These are phyloP conservation scores for Pundamilia nyererei DNA, from an alignment of 2,113 vertebrate species.

Conservation along the genomic window DNA sequence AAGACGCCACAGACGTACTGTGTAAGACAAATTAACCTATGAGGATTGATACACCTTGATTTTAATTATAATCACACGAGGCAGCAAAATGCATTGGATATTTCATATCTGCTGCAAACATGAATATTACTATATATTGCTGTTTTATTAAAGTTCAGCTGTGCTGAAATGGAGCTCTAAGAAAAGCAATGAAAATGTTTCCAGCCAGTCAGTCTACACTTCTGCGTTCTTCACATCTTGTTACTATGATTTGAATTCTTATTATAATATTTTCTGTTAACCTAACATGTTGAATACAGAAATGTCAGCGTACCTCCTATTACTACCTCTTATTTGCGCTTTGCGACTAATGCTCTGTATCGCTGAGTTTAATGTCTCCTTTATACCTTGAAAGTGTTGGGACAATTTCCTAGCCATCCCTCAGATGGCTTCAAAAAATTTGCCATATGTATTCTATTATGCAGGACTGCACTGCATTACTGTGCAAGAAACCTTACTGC, in stretches of 20 bases:
- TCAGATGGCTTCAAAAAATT: neutral
- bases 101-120: constrained; percentile 29
- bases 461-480: neutral
- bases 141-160: constrained; percentile 27
- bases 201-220: too few relatives aligned
- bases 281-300: neutral
- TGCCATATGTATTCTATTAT: neutral
- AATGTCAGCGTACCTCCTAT: neutral
- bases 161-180: neutral
- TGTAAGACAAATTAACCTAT: constrained; percentile 66
- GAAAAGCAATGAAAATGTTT: neutral
- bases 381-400: neutral
- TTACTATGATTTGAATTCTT: neutral
- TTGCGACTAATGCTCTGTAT: neutral
- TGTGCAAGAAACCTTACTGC: neutral
- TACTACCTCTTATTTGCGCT: neutral
- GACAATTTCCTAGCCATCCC: neutral
- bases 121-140: constrained; percentile 13
- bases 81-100: constrained; percentile 23
- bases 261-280: neutral
- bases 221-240: neutral
- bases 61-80: constrained; percentile 64
- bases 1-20: constrained; percentile 30
- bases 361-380: neutral
- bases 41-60: constrained; percentile 59